Conservation (phyloP, 1,140 invertebrate genomes). For the Drosophila melanica region DNA sequence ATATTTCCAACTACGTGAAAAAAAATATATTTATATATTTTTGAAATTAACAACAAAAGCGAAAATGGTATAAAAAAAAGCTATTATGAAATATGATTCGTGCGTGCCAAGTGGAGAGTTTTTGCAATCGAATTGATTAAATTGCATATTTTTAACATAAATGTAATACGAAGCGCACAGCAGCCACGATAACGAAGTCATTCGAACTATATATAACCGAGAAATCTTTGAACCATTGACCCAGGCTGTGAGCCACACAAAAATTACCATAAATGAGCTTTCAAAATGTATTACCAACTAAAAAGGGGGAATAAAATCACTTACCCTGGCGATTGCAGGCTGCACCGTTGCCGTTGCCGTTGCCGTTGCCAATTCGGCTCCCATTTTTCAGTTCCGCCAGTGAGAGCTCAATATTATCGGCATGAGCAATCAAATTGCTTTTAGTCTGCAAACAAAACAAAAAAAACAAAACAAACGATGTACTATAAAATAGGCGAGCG, state of each 20-base stretch:
- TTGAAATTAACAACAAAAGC: slow-evolving; percentile 26
- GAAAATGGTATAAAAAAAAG: slow-evolving; percentile 22
- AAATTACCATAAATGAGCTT: slow-evolving; percentile 1
- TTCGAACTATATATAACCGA: not conserved
- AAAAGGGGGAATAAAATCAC: slow-evolving; percentile 23
- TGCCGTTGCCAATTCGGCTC: slow-evolving; percentile 61
- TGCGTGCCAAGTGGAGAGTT: slow-evolving; percentile 53
- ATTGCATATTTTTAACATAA: not conserved
- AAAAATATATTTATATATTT: not conserved
- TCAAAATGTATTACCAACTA: slow-evolving; percentile 44
- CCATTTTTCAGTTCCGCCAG: slow-evolving; percentile 74
- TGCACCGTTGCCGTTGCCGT: slow-evolving; percentile 47
- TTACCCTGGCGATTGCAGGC: slow-evolving; percentile 64
- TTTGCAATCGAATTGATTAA: slow-evolving; percentile 15
- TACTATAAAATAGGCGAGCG: slow-evolving; percentile 13
- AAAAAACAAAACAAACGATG: not conserved
- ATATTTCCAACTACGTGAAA: slow-evolving; percentile 25
- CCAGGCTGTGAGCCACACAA: not conserved
- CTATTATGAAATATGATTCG: slow-evolving; percentile 20
- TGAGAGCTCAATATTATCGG: slow-evolving; percentile 77
- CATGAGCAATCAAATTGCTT: slow-evolving; percentile 82
- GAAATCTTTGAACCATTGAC: slow-evolving; percentile 6
- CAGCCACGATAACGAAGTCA: too few species aligned
- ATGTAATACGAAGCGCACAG: too few species aligned
- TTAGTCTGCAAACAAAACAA: slow-evolving; percentile 68